A percentile compares a stretch with the other conserved stretches of the same genome.
Conservation (phyloP, 2,888 invertebrate genomes). For the Urechis unicinctus region DNA sequence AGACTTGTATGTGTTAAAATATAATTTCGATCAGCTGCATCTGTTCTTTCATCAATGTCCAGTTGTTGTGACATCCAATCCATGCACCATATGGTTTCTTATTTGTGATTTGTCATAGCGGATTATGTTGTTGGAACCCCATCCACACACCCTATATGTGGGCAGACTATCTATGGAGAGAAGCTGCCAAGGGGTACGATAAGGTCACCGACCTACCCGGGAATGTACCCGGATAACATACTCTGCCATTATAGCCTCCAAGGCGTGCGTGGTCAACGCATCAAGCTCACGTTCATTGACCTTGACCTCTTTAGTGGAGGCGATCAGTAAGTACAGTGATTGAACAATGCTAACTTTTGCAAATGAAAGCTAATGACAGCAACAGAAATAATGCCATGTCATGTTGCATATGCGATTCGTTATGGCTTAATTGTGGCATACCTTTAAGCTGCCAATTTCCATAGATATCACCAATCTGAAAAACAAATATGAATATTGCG, state of each 20-base stretch:
- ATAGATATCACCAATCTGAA: no score
- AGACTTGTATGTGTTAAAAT: neutral
- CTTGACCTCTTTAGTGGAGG: conserved; percentile 25
- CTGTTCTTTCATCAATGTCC: no score
- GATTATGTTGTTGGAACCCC: conserved; percentile 19
- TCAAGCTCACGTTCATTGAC: conserved; percentile 21
- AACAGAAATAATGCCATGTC: no score
- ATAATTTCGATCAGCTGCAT: neutral
- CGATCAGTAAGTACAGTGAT: conserved; percentile 23
- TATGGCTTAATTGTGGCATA: no score
- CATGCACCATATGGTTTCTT: no score
- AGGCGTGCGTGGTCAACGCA: conserved; percentile 65
- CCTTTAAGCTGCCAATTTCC: no score
- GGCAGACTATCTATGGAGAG: conserved; percentile 19
- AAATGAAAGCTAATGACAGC: no score
- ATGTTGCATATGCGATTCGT: no score
- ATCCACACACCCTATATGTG: conserved; percentile 12
- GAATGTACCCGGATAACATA: conserved; percentile 95
- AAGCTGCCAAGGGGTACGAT: conserved; percentile 62
- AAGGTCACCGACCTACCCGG: conserved; percentile 96
- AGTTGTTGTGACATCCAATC: no score
- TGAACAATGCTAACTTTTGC: no score
- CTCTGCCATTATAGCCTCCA: conserved; percentile 76
- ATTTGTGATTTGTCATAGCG: no score
- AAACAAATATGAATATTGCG: no score